phyloP scores from a whole-genome alignment of 2,113 vertebrate species.

The Scomber colias region DNA sequence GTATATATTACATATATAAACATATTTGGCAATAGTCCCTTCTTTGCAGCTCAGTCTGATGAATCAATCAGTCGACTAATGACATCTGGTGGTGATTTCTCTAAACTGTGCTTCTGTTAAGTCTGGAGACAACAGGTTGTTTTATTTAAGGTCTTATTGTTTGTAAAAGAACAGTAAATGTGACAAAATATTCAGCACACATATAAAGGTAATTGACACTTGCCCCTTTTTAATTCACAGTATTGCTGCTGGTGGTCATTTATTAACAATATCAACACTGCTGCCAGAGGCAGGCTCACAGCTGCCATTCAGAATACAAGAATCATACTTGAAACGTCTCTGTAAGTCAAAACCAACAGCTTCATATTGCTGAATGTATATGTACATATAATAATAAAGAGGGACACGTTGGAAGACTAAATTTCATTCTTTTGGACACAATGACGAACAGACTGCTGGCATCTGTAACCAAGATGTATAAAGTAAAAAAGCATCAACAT shows the following conservation, averaged over 20 bases:
- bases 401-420: conserved; percentile 57
- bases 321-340: conserved; percentile 55
- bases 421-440: conserved; percentile 21
- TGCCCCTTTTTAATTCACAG: conserved; percentile 57
- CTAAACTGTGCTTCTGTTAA: neutral
- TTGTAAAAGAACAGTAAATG: neutral
- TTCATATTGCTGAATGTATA: conserved; percentile 56
- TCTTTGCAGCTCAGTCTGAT: neutral
- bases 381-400: conserved; percentile 33
- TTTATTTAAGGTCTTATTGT: neutral
- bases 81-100: conserved; percentile 44
- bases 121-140: neutral
- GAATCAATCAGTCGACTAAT: neutral
- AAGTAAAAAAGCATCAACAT: conserved; percentile 80
- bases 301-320: conserved; percentile 58
- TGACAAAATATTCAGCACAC: conserved; percentile 19
- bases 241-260: conserved; percentile 67
- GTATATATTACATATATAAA: too few species aligned
- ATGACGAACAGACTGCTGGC: conserved; percentile 15
- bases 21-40: neutral
- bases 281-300: conserved; percentile 58
- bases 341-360: conserved; percentile 47
- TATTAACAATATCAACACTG: conserved; percentile 63
- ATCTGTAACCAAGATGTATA: conserved; percentile 69
- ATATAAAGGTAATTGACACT: conserved; percentile 46